A percentile compares a stretch with the other conserved stretches of the same genome.
These are phyloP conservation scores for Apostichopus leukothele DNA, from an alignment of 53 echinoderm and acorn worm genomes.

Conservation along the genomic window DNA sequence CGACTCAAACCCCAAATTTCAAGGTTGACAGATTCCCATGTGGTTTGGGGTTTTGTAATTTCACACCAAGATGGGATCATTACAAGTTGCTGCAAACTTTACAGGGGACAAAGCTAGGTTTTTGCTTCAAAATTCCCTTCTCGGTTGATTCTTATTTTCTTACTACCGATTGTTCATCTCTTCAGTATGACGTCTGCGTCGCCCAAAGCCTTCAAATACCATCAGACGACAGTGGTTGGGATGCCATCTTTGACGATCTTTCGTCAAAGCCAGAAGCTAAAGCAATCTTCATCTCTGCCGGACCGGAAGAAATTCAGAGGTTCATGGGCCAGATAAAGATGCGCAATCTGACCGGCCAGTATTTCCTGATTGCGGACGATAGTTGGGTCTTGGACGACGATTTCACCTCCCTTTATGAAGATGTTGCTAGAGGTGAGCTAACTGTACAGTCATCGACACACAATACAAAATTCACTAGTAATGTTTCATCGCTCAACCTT, in stretches of 20 bases:
- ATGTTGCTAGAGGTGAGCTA: conserved; percentile 49
- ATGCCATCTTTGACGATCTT: conserved; percentile 49
- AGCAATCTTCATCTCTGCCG: conserved; percentile 57
- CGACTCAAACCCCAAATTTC: no score
- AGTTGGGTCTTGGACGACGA: background rate
- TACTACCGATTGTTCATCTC: background rate
- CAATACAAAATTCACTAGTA: no score
- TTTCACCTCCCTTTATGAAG: background rate
- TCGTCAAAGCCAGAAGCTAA: conserved; percentile 61
- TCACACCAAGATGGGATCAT: background rate
- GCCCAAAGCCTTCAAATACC: conserved; percentile 55
- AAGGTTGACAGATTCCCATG: no score
- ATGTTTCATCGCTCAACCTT: no score
- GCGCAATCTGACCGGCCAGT: conserved; percentile 59
- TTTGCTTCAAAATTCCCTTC: no score
- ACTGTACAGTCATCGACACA: no score
- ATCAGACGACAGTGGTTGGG: conserved; percentile 46
- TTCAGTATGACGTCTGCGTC: conserved; percentile 66
- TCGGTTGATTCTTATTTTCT: background rate
- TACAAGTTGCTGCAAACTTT: no score
- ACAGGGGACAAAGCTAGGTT: no score
- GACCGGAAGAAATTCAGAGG: conserved; percentile 36
- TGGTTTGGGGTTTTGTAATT: no score
- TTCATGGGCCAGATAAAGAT: conserved; percentile 52
- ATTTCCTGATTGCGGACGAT: conserved; percentile 56